These are phyloP conservation scores for Dipodomys spectabilis DNA, from an alignment of 2,113 vertebrate species.

Conservation along the genomic window DNA sequence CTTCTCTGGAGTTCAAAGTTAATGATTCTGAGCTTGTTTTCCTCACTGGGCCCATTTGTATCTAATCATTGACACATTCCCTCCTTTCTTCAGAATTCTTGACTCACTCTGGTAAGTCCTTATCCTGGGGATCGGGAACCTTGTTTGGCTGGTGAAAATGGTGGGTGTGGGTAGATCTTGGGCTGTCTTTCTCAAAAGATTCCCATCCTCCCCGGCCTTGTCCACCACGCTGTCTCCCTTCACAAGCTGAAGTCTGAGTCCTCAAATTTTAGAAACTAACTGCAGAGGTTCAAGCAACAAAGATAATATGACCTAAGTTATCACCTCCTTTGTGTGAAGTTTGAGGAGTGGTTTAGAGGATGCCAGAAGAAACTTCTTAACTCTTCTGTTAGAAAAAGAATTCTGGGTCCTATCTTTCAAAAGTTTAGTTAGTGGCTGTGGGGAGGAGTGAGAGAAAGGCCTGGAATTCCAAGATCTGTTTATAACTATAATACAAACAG, in stretches of 20 bases:
- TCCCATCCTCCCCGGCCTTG: no score
- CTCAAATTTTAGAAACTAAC: neutral
- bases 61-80: conserved; percentile 60
- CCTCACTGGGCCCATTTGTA: neutral
- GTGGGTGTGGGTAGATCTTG: neutral
- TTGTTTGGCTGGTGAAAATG: neutral
- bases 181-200: neutral
- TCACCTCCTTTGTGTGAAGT: neutral
- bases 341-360: neutral
- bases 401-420: neutral
- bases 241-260: neutral
- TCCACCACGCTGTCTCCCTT: neutral
- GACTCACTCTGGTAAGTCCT: conserved; percentile 29
- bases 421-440: neutral
- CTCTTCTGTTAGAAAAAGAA: neutral
- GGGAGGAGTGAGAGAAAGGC: neutral
- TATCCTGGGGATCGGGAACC: neutral
- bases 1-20: conserved; percentile 51
- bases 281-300: neutral
- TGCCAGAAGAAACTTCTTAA: neutral
- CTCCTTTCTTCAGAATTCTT: conserved; percentile 62
- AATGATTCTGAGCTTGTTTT: conserved; percentile 73
- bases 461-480: conserved; percentile 47
- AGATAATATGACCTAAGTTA: neutral
- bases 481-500: neutral